Evolutionary conservation across 2,113 vertebrate genomes (phyloP).

Genomic region (Protobothrops flavoviridis): DNA sequence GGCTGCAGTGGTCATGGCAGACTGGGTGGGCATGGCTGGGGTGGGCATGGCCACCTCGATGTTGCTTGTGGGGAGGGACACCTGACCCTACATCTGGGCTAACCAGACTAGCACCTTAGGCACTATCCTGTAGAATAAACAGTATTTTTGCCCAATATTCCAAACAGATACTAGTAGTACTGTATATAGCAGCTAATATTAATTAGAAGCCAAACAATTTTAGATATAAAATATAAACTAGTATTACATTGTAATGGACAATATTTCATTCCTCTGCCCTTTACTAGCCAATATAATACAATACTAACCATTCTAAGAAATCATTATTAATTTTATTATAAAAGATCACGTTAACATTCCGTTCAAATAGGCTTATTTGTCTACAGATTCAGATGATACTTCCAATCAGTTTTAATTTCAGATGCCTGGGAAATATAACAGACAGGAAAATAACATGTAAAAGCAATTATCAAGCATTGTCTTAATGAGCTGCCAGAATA

Average conservation of each 20-base stretch:
- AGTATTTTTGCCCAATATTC: not conserved
- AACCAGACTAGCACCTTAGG: not conserved
- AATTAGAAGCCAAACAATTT: not conserved
- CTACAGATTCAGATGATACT: not conserved
- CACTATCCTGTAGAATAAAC: not conserved
- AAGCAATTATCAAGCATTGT: not conserved
- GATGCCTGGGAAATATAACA: not conserved
- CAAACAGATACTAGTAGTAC: not conserved
- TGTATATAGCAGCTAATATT: not conserved
- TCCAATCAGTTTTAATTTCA: not conserved
- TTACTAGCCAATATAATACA: too few species aligned
- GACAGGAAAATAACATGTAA: not conserved
- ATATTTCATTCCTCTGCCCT: too few species aligned
- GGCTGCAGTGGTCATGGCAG: too few species aligned
- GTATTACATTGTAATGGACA: not conserved
- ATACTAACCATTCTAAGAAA: too few species aligned
- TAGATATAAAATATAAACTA: not conserved
- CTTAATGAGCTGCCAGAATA: conserved; percentile 15
- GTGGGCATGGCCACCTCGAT: too few species aligned
- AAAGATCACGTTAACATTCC: not conserved
- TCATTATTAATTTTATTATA: not conserved
- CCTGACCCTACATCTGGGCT: too few species aligned
- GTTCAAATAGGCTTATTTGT: not conserved
- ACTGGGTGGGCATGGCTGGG: too few species aligned
- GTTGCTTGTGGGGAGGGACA: too few species aligned